phyloP scores from a whole-genome alignment of 2,797 vertebrate species.

The Arctocebus calabarensis region DNA sequence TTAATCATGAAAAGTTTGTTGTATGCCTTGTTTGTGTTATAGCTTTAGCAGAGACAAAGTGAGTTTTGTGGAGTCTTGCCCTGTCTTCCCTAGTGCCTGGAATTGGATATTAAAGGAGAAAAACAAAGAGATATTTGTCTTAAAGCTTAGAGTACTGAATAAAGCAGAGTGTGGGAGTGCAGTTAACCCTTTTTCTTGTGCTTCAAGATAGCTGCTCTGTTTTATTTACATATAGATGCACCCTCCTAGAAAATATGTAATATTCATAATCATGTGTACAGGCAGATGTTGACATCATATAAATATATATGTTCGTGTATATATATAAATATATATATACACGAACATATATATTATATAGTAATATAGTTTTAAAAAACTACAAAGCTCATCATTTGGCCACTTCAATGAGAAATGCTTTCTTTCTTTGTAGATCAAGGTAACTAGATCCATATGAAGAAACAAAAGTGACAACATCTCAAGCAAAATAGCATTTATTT shows the following conservation, averaged over 20 bases:
- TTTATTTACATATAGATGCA: constrained; percentile 61
- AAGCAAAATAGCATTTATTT: constrained; percentile 44
- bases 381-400: constrained; percentile 76
- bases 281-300: background rate
- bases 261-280: background rate
- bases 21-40: constrained; percentile 72
- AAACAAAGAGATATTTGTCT: constrained; percentile 93
- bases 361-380: constrained; percentile 48
- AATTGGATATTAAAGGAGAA: constrained; percentile 92
- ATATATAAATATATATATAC: too few relatives aligned
- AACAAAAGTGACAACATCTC: constrained; percentile 27
- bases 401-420: constrained; percentile 80
- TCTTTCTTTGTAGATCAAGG: constrained; percentile 71
- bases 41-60: constrained; percentile 91
- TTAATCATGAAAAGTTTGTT: constrained; percentile 88
- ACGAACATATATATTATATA: too few relatives aligned
- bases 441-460: background rate
- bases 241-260: background rate
- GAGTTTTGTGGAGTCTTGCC: constrained; percentile 92
- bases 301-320: background rate
- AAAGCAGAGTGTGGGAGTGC: constrained; percentile 91
- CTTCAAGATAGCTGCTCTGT: constrained; percentile 68
- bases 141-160: constrained; percentile 90
- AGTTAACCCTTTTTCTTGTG: constrained; percentile 82
- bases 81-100: constrained; percentile 92